Evolutionary conservation across 2,888 invertebrate species (phyloP).

Genomic region (Netelia melanura): DNA sequence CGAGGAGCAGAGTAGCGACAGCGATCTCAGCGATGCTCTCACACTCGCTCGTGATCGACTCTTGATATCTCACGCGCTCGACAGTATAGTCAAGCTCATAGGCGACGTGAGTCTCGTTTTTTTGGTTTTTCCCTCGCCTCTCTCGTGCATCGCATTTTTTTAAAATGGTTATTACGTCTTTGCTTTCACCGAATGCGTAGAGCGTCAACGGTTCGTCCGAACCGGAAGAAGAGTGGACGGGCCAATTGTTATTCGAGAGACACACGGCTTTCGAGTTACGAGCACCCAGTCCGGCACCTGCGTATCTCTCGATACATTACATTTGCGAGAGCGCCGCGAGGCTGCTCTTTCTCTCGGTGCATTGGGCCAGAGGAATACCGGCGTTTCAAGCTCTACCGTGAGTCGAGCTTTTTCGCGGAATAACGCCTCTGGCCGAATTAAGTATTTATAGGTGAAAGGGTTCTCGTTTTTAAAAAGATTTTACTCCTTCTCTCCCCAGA

Average conservation of each 20-base stretch:
- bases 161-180: constrained; percentile 3
- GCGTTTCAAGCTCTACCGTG: constrained; percentile 93
- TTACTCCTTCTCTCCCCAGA: constrained; percentile 84
- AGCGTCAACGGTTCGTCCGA: constrained; percentile 83
- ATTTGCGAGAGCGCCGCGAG: constrained; percentile 98
- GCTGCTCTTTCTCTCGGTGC: constrained; percentile 94
- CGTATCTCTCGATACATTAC: constrained; percentile 97
- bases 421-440: background rate
- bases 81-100: constrained; percentile 88
- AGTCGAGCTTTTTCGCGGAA: constrained; percentile 71
- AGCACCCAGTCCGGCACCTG: constrained; percentile 92
- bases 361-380: constrained; percentile 95
- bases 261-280: constrained; percentile 92
- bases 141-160: constrained; percentile 20
- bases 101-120: constrained; percentile 80
- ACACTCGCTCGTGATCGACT: constrained; percentile 88
- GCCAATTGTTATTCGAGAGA: constrained; percentile 89
- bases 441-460: background rate
- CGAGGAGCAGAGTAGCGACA: constrained; percentile 87
- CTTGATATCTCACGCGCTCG: constrained; percentile 90
- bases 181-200: constrained; percentile 67
- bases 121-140: background rate
- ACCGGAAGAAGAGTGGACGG: constrained; percentile 85
- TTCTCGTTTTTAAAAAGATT: constrained; percentile 5
- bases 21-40: constrained; percentile 87